Conservation (phyloP, 2,797 vertebrate species). For the Artibeus jamaicensis region DNA sequence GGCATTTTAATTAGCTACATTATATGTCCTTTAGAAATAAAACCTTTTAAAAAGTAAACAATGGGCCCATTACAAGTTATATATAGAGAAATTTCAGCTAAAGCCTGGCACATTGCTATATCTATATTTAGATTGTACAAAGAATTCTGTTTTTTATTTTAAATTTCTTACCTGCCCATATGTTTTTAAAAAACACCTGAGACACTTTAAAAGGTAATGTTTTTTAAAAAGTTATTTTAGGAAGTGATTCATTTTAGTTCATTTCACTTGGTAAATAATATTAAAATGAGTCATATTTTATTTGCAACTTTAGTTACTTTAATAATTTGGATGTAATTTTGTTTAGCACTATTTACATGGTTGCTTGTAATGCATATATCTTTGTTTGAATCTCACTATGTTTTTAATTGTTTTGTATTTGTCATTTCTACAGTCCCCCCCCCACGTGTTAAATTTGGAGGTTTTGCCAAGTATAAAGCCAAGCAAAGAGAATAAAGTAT, state of each 20-base stretch:
- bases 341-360: slow-evolving; percentile 53
- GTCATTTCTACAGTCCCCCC: slow-evolving; percentile 4
- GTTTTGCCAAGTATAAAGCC: slow-evolving; percentile 40
- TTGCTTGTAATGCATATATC: slow-evolving; percentile 21
- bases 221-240: slow-evolving; percentile 56
- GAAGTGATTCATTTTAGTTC: slow-evolving; percentile 48
- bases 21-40: slow-evolving; percentile 40
- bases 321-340: slow-evolving; percentile 55
- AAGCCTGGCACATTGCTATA: slow-evolving; percentile 10
- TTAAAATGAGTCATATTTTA: slow-evolving; percentile 59
- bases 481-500: slow-evolving; percentile 46
- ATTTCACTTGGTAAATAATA: slow-evolving; percentile 60
- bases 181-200: slow-evolving; percentile 8
- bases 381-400: slow-evolving; percentile 51
- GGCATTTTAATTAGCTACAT: slow-evolving; percentile 32
- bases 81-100: slow-evolving; percentile 33
- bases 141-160: slow-evolving; percentile 62
- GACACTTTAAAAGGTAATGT: slow-evolving; percentile 47
- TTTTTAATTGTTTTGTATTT: slow-evolving; percentile 64
- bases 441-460: slow-evolving; percentile 44
- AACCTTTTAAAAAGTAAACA: slow-evolving; percentile 58
- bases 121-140: slow-evolving; percentile 55
- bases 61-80: not conserved
- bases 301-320: slow-evolving; percentile 58
- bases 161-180: slow-evolving; percentile 66